Conservation (phyloP, 2,113 vertebrate species). For the Odocoileus virginianus region DNA sequence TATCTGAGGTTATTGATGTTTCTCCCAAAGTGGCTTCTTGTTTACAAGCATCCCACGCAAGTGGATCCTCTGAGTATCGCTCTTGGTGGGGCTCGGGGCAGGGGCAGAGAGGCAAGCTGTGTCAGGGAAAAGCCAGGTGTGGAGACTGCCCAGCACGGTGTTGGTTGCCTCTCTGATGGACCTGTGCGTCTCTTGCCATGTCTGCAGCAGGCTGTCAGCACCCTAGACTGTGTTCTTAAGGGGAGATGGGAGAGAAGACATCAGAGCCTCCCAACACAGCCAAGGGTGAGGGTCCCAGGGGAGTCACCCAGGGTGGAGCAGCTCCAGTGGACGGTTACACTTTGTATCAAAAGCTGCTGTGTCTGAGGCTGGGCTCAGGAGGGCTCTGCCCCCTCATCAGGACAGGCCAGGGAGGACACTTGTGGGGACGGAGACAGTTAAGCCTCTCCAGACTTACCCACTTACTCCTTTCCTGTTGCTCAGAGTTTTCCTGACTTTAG, state of each 20-base stretch:
- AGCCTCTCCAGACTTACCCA: not conserved
- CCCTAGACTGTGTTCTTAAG: not conserved
- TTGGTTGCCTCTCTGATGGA: not conserved
- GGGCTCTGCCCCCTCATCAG: not conserved
- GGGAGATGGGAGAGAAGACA: not conserved
- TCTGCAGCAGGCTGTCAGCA: not conserved
- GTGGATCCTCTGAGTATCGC: not conserved
- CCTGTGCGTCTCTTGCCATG: not conserved
- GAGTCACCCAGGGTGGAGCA: not conserved
- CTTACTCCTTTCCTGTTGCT: not conserved
- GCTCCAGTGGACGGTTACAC: not conserved
- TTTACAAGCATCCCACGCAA: not conserved
- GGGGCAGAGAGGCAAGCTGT: not conserved
- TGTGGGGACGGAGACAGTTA: fast-evolving
- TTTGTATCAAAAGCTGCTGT: not conserved
- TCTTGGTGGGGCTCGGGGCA: no score
- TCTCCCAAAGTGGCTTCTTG: not conserved
- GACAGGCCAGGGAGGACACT: not conserved
- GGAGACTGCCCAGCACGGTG: fast-evolving
- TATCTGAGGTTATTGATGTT: not conserved
- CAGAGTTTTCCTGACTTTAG: not conserved
- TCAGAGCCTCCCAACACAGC: no score
- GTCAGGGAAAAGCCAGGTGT: no score
- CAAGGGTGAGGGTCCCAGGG: no score
- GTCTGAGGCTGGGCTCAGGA: not conserved